Evolutionary conservation across 2,888 invertebrate genomes (phyloP).

Genomic region (Parthenolecanium corni): DNA sequence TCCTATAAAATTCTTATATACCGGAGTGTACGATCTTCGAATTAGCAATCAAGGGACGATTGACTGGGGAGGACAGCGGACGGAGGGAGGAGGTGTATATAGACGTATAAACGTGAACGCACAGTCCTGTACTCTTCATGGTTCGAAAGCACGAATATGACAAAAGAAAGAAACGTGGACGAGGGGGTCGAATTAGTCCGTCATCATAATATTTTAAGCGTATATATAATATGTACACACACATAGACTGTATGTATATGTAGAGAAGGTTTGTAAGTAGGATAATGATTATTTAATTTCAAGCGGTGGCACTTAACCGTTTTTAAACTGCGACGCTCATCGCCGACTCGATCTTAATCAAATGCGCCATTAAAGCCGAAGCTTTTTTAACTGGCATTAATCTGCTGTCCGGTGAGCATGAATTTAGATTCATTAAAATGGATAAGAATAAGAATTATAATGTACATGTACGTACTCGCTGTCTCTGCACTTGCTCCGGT

Average conservation of each 20-base stretch:
- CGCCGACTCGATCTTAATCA: conserved; percentile 14
- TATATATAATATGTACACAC: too few relatives aligned
- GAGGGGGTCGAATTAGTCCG: too few relatives aligned
- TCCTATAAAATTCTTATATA: conserved; percentile 10
- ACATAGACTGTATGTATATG: too few relatives aligned
- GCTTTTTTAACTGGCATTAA: conserved; percentile 26
- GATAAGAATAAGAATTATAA: neutral
- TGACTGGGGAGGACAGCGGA: neutral
- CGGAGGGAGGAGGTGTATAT: too few relatives aligned
- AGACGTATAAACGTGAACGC: too few relatives aligned
- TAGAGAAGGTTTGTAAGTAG: conserved; percentile 1
- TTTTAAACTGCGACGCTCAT: conserved; percentile 3
- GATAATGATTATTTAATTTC: conserved; percentile 29
- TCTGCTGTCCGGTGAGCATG: conserved; percentile 25
- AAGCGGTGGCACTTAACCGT: conserved; percentile 19
- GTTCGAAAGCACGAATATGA: too few relatives aligned
- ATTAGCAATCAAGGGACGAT: conserved; percentile 23
- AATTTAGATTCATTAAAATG: conserved; percentile 20
- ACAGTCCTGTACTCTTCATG: too few relatives aligned
- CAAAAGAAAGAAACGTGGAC: too few relatives aligned
- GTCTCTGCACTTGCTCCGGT: too few relatives aligned
- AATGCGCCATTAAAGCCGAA: conserved; percentile 21
- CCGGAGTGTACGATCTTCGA: conserved; percentile 28
- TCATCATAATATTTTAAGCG: too few relatives aligned
- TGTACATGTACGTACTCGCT: too few relatives aligned